Evolutionary conservation across 2,888 invertebrate species (phyloP), one percentile per base, ranked within the genome.

Genomic region (Drosophila limbata): DNA sequence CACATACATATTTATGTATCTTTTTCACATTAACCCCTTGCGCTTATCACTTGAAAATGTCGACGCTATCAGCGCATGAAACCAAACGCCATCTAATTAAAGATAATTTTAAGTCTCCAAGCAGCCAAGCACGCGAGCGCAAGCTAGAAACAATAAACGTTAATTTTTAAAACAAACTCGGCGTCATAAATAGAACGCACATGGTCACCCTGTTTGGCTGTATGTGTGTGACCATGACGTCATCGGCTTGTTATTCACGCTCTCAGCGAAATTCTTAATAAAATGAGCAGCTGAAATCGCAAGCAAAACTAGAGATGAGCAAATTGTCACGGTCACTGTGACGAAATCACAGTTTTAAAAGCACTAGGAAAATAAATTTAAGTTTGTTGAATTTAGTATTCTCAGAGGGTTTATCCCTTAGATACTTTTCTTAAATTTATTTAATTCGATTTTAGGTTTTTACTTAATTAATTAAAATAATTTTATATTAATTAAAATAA

Each of bases 221-320:
- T 45, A 44, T 63, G 35, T 33, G 21, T 40, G 42, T 61, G 47
- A n/a, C 61, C 81, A 79, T 84, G 84, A 84, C 84, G 84, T 84
- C 84, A 86, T 69, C 67, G 67, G 39, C 61, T 67, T 75, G 84
- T 64, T 83, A 83, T 86, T 85, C 75, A 79, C 81, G 68, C 77
- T 77, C 78, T 53, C 35, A 60, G 56, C 73, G 44, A 77, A 57
- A 68, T 70, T 74, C 69, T 47, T 56, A 67, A 74, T 74, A 73
- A 69, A 69, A 28, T 28, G 45, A 66, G 69, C 44, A 69, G 69
- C 53, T 64, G 52, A 67, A 63, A 53, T 39, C 28, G 52, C 56
- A n/a, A 21, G 15, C 31, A 15, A 10, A 31, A n/a, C 31, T 17
- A 72, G 76, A 55, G 72, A 76, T 70, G 75, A 47, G 61, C 61